These are phyloP conservation scores for Suricata suricatta DNA, from an alignment of 2,113 vertebrate species.

Conservation along the genomic window DNA sequence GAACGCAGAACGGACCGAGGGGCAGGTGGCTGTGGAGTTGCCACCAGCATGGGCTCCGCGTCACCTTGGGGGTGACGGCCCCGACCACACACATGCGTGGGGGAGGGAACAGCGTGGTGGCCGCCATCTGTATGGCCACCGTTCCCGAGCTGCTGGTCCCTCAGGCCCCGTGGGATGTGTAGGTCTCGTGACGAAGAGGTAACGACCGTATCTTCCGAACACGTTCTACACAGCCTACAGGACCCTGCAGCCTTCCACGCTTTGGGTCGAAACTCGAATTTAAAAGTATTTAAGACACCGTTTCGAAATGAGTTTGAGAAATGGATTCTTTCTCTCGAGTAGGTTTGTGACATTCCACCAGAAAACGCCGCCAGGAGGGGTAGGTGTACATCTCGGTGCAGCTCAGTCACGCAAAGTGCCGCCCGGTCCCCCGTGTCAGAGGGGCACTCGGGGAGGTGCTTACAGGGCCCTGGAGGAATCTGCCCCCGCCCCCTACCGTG, in stretches of 20 bases:
- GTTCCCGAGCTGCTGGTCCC: too few species aligned
- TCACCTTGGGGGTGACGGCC: too few species aligned
- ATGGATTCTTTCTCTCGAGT: background rate
- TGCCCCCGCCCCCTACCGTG: background rate
- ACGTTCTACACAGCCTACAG: too few species aligned
- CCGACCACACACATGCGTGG: too few species aligned
- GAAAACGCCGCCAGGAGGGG: background rate
- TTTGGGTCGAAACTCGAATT: background rate
- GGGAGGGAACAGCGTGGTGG: too few species aligned
- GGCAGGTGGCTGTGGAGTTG: too few species aligned
- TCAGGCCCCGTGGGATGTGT: too few species aligned
- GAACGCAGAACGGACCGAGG: background rate
- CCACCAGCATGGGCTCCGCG: too few species aligned
- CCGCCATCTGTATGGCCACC: too few species aligned
- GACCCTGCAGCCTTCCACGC: rapidly evolving
- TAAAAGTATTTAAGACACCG: background rate
- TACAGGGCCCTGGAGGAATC: background rate
- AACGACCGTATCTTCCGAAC: too few species aligned
- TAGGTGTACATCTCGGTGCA: background rate
- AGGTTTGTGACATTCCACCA: background rate
- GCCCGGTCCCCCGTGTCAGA: rapidly evolving
- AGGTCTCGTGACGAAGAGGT: too few species aligned
- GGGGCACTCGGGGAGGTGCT: background rate
- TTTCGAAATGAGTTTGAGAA: background rate
- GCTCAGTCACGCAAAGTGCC: rapidly evolving